A percentile compares a stretch with the other conserved stretches of the same genome.
These are phyloP conservation scores for Theonella swinhoei DNA, from an alignment of 37 sponge, comb jelly and placozoan species.

Conservation along the genomic window DNA sequence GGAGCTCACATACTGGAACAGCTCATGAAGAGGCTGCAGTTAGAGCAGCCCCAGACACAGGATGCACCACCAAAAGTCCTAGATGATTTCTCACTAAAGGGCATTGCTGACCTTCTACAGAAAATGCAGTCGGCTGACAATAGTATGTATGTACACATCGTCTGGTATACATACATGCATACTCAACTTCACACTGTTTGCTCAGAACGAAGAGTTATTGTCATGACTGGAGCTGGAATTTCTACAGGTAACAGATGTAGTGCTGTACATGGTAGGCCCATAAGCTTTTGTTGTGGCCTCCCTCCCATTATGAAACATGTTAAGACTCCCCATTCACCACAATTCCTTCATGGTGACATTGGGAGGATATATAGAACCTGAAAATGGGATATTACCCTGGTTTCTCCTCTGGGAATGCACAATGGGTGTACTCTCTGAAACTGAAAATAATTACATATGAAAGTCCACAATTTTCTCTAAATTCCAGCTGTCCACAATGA, in stretches of 20 bases:
- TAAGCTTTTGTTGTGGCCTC: background rate
- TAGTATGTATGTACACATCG: background rate
- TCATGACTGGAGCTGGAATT: constrained; percentile 96
- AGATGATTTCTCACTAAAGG: constrained; percentile 50
- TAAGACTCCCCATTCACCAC: too few relatives aligned
- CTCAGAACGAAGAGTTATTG: constrained; percentile 64
- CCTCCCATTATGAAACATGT: too few relatives aligned
- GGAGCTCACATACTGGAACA: too few relatives aligned
- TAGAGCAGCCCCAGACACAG: background rate
- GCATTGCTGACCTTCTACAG: constrained; percentile 50
- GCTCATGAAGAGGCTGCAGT: background rate
- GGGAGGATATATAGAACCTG: too few relatives aligned
- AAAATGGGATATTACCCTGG: too few relatives aligned
- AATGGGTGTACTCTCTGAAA: too few relatives aligned
- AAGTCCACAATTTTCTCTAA: too few relatives aligned
- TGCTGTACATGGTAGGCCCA: background rate
- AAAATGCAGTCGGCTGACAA: constrained; percentile 20
- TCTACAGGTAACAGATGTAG: constrained; percentile 74
- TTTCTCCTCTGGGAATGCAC: too few relatives aligned
- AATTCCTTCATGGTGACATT: too few relatives aligned
- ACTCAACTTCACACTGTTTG: background rate
- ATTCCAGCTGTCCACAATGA: too few relatives aligned
- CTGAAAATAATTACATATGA: too few relatives aligned
- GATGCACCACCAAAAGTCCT: constrained; percentile 28
- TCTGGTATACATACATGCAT: background rate